A percentile compares a stretch with the other conserved stretches of the same genome.
Evolutionary conservation across 2,888 invertebrate species (phyloP).

Genomic region (Carcina quercana): DNA sequence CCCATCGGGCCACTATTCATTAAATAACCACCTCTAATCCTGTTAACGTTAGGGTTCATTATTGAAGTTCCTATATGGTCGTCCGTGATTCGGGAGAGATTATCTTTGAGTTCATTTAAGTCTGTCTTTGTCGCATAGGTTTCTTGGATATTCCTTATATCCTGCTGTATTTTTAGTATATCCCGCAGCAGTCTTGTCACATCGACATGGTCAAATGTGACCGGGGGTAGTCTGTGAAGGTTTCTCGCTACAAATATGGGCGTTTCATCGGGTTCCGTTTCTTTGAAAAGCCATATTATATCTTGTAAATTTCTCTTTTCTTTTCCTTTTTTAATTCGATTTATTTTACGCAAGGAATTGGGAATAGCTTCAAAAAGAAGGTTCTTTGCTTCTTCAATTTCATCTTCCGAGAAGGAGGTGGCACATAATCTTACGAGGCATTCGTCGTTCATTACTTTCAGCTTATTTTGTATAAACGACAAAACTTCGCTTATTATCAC

Average conservation of each 20-base stretch:
- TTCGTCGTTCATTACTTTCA: conserved; percentile 15
- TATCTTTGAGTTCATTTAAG: too few species aligned
- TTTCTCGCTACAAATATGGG: conserved; percentile 13
- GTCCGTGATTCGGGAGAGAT: background rate
- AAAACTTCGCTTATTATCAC: conserved; percentile 8
- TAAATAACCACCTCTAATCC: conserved; percentile 1
- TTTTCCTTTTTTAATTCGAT: conserved; percentile 9
- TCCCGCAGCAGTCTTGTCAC: conserved; percentile 12
- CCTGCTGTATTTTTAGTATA: background rate
- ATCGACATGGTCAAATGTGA: conserved; percentile 12
- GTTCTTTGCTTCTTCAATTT: conserved; percentile 14
- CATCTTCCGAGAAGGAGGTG: conserved; percentile 12
- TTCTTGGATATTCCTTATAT: background rate
- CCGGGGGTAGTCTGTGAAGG: conserved; percentile 10
- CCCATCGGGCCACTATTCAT: conserved; percentile 4
- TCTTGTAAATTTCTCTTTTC: conserved; percentile 9
- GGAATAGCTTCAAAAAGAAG: conserved; percentile 13
- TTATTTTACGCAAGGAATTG: conserved; percentile 1
- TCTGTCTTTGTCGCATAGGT: background rate
- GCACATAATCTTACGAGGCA: conserved; percentile 13
- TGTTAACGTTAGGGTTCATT: background rate
- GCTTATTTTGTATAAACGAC: conserved; percentile 15
- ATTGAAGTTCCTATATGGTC: background rate
- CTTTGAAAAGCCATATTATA: conserved; percentile 10
- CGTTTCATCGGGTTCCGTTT: conserved; percentile 3